Evolutionary conservation across 2,797 vertebrate species (phyloP).

Genomic region (Neosilurus mollespiculum): DNA sequence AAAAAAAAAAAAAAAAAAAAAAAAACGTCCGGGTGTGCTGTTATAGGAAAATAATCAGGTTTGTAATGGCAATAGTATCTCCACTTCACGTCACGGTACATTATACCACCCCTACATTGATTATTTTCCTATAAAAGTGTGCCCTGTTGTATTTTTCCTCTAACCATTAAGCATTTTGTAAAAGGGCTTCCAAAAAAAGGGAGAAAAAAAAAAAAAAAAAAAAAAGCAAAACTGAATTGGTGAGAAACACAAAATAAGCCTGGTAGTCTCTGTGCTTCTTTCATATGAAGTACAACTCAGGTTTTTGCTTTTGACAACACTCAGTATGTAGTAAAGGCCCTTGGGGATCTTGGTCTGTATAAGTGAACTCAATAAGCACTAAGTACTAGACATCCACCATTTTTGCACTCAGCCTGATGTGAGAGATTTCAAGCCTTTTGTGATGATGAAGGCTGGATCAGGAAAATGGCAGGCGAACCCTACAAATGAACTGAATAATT

Average conservation of each 20-base stretch:
- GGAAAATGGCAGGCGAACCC: conserved; percentile 48
- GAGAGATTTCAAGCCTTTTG: conserved; percentile 30
- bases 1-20: not conserved
- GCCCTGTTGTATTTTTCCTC: not conserved
- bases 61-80: not conserved
- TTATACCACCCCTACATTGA: not conserved
- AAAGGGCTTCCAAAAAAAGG: not conserved
- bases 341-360: conserved; percentile 26
- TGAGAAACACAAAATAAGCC: not conserved
- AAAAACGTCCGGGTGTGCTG: not conserved
- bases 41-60: not conserved
- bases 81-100: not conserved
- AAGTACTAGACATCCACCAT: conserved; percentile 43
- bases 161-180: not conserved
- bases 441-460: conserved; percentile 37
- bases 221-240: not conserved
- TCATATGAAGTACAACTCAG: conserved; percentile 31
- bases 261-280: conserved; percentile 13
- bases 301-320: conserved; percentile 34
- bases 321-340: conserved; percentile 38
- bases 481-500: conserved; percentile 60
- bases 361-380: conserved; percentile 41
- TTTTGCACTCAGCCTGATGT: conserved; percentile 26
- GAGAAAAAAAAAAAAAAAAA: not conserved
- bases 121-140: not conserved